Percentiles rank a stretch among this genome's conserved stretches.
Conservation (phyloP, 2,797 vertebrate species). For the Ara ararauna region DNA sequence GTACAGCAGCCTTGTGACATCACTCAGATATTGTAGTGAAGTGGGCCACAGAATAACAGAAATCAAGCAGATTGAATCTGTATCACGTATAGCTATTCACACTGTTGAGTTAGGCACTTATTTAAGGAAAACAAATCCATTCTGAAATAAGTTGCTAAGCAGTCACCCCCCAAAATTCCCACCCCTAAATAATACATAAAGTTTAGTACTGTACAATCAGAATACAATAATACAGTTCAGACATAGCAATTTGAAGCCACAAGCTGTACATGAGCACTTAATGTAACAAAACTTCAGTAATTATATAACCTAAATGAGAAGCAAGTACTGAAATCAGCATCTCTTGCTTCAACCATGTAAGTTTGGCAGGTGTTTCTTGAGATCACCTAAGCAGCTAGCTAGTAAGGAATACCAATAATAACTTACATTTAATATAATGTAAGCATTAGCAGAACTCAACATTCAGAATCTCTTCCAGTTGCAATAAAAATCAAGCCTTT, state of each 20-base stretch:
- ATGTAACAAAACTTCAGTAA: constrained; percentile 4
- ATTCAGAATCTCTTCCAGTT: neutral
- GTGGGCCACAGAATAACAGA: neutral
- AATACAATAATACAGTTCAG: neutral
- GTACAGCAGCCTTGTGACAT: neutral
- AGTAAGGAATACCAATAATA: neutral
- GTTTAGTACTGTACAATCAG: neutral
- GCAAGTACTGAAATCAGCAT: neutral
- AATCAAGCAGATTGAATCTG: neutral
- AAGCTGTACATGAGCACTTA: neutral
- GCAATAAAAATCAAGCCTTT: neutral
- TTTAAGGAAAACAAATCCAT: neutral
- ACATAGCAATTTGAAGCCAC: neutral
- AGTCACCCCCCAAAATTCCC: neutral
- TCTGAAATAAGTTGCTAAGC: constrained; percentile 13
- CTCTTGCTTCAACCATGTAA: neutral
- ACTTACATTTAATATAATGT: neutral
- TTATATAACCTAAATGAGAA: constrained; percentile 7
- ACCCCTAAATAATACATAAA: neutral
- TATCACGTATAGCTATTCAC: neutral
- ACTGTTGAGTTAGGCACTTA: neutral
- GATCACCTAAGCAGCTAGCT: neutral
- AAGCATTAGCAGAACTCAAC: neutral
- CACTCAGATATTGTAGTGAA: neutral
- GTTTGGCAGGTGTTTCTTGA: neutral